Evolutionary conservation across 2,888 invertebrate species (phyloP), one percentile per base, ranked within the genome.

Genomic region (Stenotaenia linearis): DNA sequence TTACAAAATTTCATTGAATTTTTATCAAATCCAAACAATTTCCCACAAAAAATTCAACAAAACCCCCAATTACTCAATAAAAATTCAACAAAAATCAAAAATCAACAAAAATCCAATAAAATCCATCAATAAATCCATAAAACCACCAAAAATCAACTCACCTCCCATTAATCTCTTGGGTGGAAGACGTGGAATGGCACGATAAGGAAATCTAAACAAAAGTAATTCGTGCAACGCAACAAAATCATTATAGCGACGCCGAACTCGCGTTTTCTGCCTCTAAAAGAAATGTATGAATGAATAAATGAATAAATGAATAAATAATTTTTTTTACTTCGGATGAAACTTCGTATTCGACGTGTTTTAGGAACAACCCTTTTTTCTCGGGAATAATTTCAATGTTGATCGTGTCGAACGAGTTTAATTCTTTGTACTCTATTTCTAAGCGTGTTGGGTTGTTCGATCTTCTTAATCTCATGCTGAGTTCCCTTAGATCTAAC

Each of bases 331-430:
- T 23, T 78, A 78, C 78, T 50, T 78, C 23, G 4, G 78, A 78
- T 78, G 86, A 85, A 5, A 87, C 84, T 83, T 86, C 86, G 84
- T 87, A 87, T 82, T 87, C 87, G 45, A 86, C 86, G 84, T 87
- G 87, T 82, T 87, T 87, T 30, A 87, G 82, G 28, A 87, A 85
- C 21, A 86, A 82, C 15, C 87, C 87, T 82, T 87, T 87, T 83
- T 87, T 87, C 81, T 87, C 87, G 18, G 87, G 87, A 10, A 86
- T 85, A 10, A 87, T 83, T 78, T 86, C 86, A 10, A 87, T 85
- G 81, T 85, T 85, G 6, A 87, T 83, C n/a, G 83, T 82, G 81
- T 87, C 87, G 15, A 86, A 82, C 7, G 84, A 84, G 81, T 83
- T 84, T 40, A 87, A 82, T 61, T 87, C 87, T 30, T 82, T 80